A percentile compares a stretch with the other conserved stretches of the same genome.
phyloP scores from a whole-genome alignment of 2,888 invertebrate genomes.

The Lepidocyrtoides sp. region DNA sequence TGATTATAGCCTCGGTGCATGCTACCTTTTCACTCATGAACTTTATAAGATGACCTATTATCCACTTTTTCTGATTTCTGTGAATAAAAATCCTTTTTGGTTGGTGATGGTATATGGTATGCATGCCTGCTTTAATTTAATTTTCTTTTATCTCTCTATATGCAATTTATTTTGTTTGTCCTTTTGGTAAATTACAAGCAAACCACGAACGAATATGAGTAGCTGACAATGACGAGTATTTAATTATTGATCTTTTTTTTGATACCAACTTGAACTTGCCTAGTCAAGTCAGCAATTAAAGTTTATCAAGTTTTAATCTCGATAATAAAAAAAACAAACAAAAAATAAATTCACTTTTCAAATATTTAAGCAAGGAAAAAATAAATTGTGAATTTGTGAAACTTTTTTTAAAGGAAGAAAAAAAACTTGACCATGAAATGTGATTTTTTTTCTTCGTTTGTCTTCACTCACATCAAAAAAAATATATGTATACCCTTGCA shows the following conservation, averaged over 20 bases:
- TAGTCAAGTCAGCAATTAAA: conserved; percentile 1
- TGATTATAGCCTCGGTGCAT: conserved; percentile 15
- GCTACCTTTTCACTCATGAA: conserved; percentile 9
- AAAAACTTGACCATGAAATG: conserved; percentile 32
- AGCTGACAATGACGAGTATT: not conserved
- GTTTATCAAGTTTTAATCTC: not conserved
- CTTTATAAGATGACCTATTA: conserved; percentile 19
- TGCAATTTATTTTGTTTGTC: not conserved
- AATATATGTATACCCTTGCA: conserved; percentile 24
- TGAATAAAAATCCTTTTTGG: not conserved
- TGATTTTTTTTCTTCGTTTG: conserved; percentile 41
- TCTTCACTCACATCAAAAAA: too few species aligned
- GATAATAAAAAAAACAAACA: not conserved
- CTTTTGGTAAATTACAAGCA: not conserved
- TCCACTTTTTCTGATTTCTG: not conserved
- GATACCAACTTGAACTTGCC: not conserved
- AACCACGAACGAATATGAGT: not conserved
- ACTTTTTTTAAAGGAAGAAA: not conserved
- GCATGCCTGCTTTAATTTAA: not conserved
- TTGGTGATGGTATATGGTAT: not conserved
- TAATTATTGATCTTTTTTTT: not conserved
- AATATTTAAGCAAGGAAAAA: conserved; percentile 4
- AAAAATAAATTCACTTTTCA: not conserved
- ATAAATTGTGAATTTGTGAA: conserved; percentile 51
- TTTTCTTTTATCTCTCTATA: conserved; percentile 1